Percentiles rank a stretch among this genome's conserved stretches.
These are phyloP conservation scores for Periophthalmus modestus DNA, from an alignment of 2,113 vertebrate genomes.

Conservation along the genomic window DNA sequence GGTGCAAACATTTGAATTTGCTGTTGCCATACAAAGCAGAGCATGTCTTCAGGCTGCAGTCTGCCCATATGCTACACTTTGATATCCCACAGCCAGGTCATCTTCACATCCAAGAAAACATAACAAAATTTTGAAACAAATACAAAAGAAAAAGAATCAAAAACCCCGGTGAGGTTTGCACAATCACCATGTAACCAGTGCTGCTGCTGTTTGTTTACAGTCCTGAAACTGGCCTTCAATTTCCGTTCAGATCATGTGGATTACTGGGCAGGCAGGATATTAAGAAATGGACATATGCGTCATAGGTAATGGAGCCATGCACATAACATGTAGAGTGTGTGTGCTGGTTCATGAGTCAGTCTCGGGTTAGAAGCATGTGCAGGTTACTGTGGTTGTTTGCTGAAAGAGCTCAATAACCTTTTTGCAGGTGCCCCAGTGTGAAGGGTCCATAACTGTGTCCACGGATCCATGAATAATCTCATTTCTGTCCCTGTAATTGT, in stretches of 20 bases:
- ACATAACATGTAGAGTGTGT: neutral
- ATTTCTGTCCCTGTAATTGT: slow-evolving; percentile 56
- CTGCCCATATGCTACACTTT: neutral
- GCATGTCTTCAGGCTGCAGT: too few relatives aligned
- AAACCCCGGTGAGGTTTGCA: neutral
- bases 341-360: neutral
- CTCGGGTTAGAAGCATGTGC: neutral
- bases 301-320: neutral
- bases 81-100: neutral
- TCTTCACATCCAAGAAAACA: neutral
- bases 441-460: slow-evolving; percentile 53
- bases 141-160: neutral
- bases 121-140: neutral
- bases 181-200: neutral
- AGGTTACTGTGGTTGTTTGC: slow-evolving; percentile 10
- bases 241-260: neutral
- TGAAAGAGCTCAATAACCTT: slow-evolving; percentile 20
- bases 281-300: neutral
- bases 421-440: slow-evolving; percentile 42
- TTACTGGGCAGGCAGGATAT: neutral
- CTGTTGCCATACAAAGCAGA: neutral
- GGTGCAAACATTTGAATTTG: neutral
- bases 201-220: neutral
- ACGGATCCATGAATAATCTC: slow-evolving; percentile 65
- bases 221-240: neutral